A percentile compares a stretch with the other conserved stretches of the same genome.
These are phyloP conservation scores for Myotis brandtii DNA, from an alignment of 2,113 vertebrate genomes.

Conservation along the genomic window DNA sequence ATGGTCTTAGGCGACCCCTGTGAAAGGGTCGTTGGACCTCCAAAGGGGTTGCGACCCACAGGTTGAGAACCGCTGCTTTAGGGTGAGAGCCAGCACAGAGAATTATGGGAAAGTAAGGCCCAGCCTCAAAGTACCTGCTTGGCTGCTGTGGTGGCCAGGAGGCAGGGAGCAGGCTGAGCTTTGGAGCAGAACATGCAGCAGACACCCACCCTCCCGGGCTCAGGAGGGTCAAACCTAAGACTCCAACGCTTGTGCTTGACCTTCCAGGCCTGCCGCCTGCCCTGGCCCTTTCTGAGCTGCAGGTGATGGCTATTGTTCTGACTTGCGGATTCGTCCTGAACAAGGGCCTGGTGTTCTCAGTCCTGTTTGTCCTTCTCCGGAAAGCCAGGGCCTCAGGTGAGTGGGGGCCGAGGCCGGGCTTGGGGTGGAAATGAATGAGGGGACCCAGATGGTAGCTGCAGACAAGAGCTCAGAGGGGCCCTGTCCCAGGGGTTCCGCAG, in stretches of 20 bases:
- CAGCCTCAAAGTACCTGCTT: neutral
- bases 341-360: conserved; percentile 1
- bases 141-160: neutral
- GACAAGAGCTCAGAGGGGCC: neutral
- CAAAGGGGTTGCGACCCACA: no score
- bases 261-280: neutral
- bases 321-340: neutral
- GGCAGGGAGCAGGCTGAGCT: neutral
- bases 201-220: neutral
- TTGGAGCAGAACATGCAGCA: neutral
- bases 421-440: neutral
- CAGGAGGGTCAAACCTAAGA: neutral
- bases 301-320: neutral
- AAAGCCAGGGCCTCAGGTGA: neutral
- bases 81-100: neutral
- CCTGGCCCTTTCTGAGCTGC: neutral
- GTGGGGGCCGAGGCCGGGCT: neutral
- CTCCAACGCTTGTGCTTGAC: neutral
- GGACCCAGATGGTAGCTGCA: neutral
- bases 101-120: neutral
- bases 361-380: neutral
- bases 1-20: no score
- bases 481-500: neutral
- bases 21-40: no score
- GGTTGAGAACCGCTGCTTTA: no score